Evolutionary conservation across 2,888 invertebrate genomes (phyloP).

Genomic region (Cantharis rufa): DNA sequence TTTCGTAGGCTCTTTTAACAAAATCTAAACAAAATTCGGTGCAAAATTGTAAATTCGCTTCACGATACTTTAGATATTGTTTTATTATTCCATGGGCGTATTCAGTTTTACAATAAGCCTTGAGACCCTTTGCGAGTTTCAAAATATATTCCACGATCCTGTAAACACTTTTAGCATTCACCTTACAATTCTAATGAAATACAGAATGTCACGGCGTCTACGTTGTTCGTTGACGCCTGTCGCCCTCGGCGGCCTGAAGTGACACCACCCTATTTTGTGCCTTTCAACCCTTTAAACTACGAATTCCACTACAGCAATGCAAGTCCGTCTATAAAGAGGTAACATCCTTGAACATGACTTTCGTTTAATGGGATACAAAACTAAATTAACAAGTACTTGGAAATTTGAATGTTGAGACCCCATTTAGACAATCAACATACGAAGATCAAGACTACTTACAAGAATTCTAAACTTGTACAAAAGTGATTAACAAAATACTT

Average conservation of each 20-base stretch:
- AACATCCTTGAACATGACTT: conserved; percentile 16
- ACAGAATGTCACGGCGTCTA: conserved; percentile 30
- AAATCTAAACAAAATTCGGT: background rate
- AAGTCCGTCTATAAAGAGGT: conserved; percentile 6
- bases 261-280: conserved; percentile 26
- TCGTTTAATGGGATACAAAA: conserved; percentile 10
- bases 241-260: conserved; percentile 28
- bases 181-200: conserved; percentile 32
- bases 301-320: conserved; percentile 21
- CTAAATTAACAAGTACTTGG: conserved; percentile 2
- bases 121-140: conserved; percentile 24
- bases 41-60: conserved; percentile 13
- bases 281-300: conserved; percentile 31
- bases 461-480: background rate
- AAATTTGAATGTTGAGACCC: background rate
- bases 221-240: conserved; percentile 29
- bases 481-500: background rate
- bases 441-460: background rate
- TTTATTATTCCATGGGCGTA: conserved; percentile 28
- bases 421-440: background rate
- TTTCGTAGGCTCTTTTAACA: background rate
- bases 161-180: conserved; percentile 32
- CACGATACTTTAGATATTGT: conserved; percentile 29
- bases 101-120: conserved; percentile 28
- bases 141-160: conserved; percentile 31